phyloP scores from a whole-genome alignment of 2,888 invertebrate genomes.

The Amphimallon solstitiale region DNA sequence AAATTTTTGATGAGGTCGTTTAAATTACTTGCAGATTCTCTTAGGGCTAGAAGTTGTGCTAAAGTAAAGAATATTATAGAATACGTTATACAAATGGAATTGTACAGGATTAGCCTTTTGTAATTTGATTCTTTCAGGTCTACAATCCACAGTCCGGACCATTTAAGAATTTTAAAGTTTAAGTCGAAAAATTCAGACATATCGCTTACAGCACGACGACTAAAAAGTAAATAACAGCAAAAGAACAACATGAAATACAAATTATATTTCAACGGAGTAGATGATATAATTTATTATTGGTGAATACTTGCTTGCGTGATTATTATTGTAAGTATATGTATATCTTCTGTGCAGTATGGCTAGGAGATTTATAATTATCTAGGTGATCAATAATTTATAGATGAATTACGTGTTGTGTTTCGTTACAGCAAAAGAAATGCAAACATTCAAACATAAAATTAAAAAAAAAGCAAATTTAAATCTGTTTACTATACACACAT shows the following conservation, averaged over 20 bases:
- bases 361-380: no score
- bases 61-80: constrained; percentile 46
- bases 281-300: no score
- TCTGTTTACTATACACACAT: no score
- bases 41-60: constrained; percentile 43
- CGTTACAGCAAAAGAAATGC: no score
- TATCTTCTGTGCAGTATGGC: no score
- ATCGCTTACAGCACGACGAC: neutral
- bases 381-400: no score
- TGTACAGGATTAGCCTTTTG: constrained; percentile 35
- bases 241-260: neutral
- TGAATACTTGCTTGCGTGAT: no score
- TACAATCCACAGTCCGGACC: constrained; percentile 47
- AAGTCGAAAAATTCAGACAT: constrained; percentile 40
- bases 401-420: no score
- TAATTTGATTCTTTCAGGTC: constrained; percentile 22
- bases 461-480: no score
- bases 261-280: no score
- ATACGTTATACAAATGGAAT: constrained; percentile 40
- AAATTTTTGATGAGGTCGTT: constrained; percentile 48
- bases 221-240: neutral
- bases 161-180: constrained; percentile 46
- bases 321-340: no score
- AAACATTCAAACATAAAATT: no score
- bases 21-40: constrained; percentile 39